Percentiles rank a stretch among this genome's conserved stretches.
Evolutionary conservation across 37 sponge, comb jelly and placozoan genomes (phyloP).

Genomic region (Halisarca cf. caerulea): DNA sequence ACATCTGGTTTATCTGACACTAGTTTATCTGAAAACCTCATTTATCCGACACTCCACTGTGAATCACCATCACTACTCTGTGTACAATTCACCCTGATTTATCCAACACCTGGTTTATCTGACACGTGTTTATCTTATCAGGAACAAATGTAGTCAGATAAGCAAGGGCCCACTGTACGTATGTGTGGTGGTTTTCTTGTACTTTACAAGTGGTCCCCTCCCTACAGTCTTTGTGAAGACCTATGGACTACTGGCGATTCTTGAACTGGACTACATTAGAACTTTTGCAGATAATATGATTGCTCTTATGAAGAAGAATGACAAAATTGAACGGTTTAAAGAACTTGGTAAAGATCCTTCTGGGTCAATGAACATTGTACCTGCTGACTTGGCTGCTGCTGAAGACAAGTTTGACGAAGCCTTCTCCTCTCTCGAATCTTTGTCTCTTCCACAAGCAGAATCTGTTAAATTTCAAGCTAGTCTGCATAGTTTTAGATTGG

Average conservation of each 20-base stretch:
- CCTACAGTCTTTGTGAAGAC: conserved; percentile 38
- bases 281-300: conserved; percentile 42
- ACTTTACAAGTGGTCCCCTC: too few relatives aligned
- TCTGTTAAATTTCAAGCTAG: conserved; percentile 42
- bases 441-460: neutral
- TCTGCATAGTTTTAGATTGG: conserved; percentile 52
- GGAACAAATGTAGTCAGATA: too few relatives aligned
- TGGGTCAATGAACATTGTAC: neutral
- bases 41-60: too few relatives aligned
- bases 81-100: too few relatives aligned
- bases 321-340: conserved; percentile 3
- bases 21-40: too few relatives aligned
- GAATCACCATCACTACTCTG: too few relatives aligned
- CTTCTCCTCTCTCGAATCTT: neutral
- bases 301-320: conserved; percentile 14
- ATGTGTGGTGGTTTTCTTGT: too few relatives aligned
- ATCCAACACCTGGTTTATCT: too few relatives aligned
- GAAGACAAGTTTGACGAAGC: neutral
- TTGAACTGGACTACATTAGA: conserved; percentile 54
- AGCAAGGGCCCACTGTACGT: too few relatives aligned
- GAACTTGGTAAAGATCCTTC: neutral
- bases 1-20: too few relatives aligned
- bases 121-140: too few relatives aligned
- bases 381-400: neutral
- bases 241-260: conserved; percentile 46